A percentile compares a stretch with the other conserved stretches of the same genome.
Evolutionary conservation across 2,113 vertebrate genomes (phyloP).

Genomic region (Etia nguti): DNA sequence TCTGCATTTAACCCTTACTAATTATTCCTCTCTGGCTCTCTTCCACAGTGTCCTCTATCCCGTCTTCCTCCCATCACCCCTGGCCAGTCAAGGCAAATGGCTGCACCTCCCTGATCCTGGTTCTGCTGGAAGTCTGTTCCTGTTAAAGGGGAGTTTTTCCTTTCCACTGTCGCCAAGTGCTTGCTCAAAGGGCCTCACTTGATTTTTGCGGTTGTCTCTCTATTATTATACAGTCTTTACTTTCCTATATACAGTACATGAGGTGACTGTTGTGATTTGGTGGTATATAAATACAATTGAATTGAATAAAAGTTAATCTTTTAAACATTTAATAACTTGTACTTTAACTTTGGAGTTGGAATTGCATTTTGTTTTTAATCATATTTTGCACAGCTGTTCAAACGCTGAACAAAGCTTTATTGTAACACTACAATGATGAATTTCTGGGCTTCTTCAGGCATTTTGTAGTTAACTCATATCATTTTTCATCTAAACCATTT

Average conservation of each 20-base stretch:
- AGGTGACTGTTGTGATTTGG: background rate
- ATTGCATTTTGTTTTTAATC: background rate
- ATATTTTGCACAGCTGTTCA: background rate
- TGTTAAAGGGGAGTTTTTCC: background rate
- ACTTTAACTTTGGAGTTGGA: background rate
- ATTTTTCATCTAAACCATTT: slow-evolving; percentile 1
- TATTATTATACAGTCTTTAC: background rate
- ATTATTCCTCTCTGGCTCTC: background rate
- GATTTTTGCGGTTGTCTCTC: too few species aligned
- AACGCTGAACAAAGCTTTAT: background rate
- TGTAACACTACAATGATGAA: background rate
- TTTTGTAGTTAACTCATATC: background rate
- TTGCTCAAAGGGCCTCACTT: background rate
- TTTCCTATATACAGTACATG: background rate
- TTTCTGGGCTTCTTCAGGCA: background rate
- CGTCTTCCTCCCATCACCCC: background rate
- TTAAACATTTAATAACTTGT: background rate
- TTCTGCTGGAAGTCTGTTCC: background rate
- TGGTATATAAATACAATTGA: background rate
- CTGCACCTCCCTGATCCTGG: background rate
- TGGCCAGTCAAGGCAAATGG: background rate
- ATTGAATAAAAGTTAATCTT: background rate
- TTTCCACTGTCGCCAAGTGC: background rate
- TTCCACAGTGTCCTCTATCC: background rate
- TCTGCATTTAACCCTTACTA: background rate